phyloP scores from a whole-genome alignment of 2,113 vertebrate genomes.

The Thalassoma bifasciatum region DNA sequence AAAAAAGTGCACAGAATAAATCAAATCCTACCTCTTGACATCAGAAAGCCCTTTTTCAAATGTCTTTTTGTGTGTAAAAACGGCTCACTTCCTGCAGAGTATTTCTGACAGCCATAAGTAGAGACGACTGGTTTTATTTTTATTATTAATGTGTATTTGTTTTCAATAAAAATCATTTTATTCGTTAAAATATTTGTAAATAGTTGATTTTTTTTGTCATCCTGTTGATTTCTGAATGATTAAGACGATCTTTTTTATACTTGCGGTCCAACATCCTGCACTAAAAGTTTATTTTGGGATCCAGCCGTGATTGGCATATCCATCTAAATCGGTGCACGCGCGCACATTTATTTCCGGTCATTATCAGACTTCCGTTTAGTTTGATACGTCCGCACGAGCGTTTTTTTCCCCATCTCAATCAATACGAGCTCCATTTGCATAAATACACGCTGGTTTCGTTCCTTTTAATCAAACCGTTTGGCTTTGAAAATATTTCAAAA shows the following conservation, averaged over 20 bases:
- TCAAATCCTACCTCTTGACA: conserved; percentile 51
- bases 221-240: neutral
- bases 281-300: conserved; percentile 30
- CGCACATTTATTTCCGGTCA: conserved; percentile 27
- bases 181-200: conserved; percentile 15
- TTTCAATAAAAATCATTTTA: conserved; percentile 39
- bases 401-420: conserved; percentile 2
- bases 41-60: conserved; percentile 1
- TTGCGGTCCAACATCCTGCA: neutral
- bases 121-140: neutral
- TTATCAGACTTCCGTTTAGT: conserved; percentile 27
- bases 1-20: conserved; percentile 18
- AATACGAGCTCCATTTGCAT: neutral
- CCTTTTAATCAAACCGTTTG: neutral
- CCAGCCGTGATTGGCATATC: conserved; percentile 23
- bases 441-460: neutral
- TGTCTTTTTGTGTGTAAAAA: neutral
- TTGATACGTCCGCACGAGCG: conserved; percentile 7
- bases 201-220: neutral
- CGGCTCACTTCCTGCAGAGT: neutral
- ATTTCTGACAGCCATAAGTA: conserved; percentile 3
- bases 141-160: conserved; percentile 33
- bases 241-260: neutral
- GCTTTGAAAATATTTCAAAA: neutral
- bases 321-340: conserved; percentile 31